Percentiles rank a stretch among this genome's conserved stretches.
Conservation (phyloP, 2,797 vertebrate genomes). For the Sebastes kiyomatsui region DNA sequence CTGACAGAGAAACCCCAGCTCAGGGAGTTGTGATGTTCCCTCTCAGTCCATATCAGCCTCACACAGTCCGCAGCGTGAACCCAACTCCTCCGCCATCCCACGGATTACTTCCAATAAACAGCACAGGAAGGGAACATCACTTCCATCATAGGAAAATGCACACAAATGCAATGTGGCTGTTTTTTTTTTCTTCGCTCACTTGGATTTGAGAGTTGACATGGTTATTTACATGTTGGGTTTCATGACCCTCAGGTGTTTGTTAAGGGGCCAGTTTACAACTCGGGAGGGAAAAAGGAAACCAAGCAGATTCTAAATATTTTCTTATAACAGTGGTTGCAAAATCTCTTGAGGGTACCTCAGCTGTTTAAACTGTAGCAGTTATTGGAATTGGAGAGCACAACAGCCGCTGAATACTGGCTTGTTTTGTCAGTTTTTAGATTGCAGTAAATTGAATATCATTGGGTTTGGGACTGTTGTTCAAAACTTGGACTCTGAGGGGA, state of each 20-base stretch:
- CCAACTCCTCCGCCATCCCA: slow-evolving; percentile 31
- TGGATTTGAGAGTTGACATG: background rate
- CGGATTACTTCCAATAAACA: slow-evolving; percentile 58
- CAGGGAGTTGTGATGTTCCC: slow-evolving; percentile 71
- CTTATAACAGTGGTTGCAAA: background rate
- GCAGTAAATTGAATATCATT: background rate
- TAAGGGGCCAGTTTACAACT: background rate
- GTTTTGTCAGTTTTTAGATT: background rate
- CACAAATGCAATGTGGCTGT: slow-evolving; percentile 11
- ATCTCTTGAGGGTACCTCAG: background rate
- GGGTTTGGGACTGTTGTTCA: background rate
- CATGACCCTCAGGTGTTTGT: slow-evolving; percentile 8
- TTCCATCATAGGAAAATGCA: slow-evolving; percentile 19
- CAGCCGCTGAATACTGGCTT: background rate
- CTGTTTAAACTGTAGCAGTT: background rate
- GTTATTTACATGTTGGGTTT: slow-evolving; percentile 6
- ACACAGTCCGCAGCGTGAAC: slow-evolving; percentile 58
- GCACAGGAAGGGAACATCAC: slow-evolving; percentile 25
- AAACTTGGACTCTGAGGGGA: background rate
- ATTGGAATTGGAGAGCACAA: background rate
- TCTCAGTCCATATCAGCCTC: slow-evolving; percentile 64
- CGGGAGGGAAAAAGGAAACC: background rate
- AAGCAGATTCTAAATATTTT: background rate
- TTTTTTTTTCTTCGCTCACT: background rate
- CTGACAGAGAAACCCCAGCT: slow-evolving; percentile 60